Base-by-base conservation (phyloP, 2,797 vertebrate species). In the Channa striata region DNA sequence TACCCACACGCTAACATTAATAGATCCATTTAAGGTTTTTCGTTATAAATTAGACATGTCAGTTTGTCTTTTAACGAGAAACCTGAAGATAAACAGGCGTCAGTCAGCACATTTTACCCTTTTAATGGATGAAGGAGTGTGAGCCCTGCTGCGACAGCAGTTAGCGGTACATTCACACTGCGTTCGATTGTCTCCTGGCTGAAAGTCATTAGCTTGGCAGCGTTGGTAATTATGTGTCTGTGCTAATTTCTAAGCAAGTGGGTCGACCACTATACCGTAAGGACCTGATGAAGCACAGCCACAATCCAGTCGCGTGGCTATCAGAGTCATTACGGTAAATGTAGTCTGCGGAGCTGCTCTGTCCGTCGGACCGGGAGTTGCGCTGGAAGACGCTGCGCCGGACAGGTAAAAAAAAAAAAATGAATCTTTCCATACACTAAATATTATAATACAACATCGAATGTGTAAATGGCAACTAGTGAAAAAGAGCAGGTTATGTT, bases 331-430 rank as follows among this genome's bases (percentile, higher is more conserved):
- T 95, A 94, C 93, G 93, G 93, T 94, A 93, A 43, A 39, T 37
- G 69, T 16, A 69, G 71, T 70, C 74, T 80, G 85, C 83, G 87
- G 91, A 84, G 87, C 80, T 73, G 54, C 72, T 58, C 58, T 52
- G 85, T 87, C 88, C 67, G 59, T 68, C 72, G 64, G 88, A 89
- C 64, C 80, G n/a, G 80, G 87, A 93, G 90, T 90, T 91, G 84
- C 77, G 75, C 85, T 81, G 88, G 87, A 82, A 91, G 91, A 85
- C 86, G 47, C 85, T 84, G 90, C 91, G 57, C 89, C 77, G 88
- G 91, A 90, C 93, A 95, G 94, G 94, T 94, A 94, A 86, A 83
- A 49, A 54, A 36, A n/a, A n/a, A 37, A 20, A 11, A 4, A 3
- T 4, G 4, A 5, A 2, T 69, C 57, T 75, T 74, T 77, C 25